These are phyloP conservation scores for Corythoichthys intestinalis DNA, from an alignment of 2,113 vertebrate genomes.

Conservation along the genomic window DNA sequence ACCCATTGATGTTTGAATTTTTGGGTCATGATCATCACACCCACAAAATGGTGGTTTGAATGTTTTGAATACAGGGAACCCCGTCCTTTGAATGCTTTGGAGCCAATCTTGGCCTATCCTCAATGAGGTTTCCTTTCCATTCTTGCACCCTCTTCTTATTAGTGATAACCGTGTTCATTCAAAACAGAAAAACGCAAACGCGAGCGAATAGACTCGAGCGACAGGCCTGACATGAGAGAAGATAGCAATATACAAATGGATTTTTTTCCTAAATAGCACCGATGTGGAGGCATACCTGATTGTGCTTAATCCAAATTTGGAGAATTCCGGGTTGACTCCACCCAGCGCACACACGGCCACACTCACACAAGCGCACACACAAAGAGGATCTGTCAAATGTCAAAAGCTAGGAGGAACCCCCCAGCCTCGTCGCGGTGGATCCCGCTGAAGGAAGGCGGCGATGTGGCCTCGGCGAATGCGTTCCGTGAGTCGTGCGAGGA, in stretches of 20 bases:
- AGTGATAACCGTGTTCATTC: slow-evolving; percentile 20
- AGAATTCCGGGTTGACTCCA: slow-evolving; percentile 68
- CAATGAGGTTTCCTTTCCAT: slow-evolving; percentile 20
- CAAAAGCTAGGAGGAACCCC: slow-evolving; percentile 62
- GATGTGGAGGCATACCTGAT: slow-evolving; percentile 62
- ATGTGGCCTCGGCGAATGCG: slow-evolving; percentile 37
- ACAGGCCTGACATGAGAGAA: slow-evolving; percentile 49
- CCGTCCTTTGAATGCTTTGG: background rate
- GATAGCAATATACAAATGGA: slow-evolving; percentile 18
- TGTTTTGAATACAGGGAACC: background rate
- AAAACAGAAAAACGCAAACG: slow-evolving; percentile 13
- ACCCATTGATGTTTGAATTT: slow-evolving; percentile 4
- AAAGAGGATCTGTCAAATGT: slow-evolving; percentile 63
- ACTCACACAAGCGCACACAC: slow-evolving; percentile 1
- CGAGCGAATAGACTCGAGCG: slow-evolving; percentile 27
- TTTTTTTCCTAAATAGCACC: background rate
- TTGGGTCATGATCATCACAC: slow-evolving; percentile 6
- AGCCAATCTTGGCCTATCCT: slow-evolving; percentile 42
- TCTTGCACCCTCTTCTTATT: slow-evolving; percentile 18
- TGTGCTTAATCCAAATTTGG: slow-evolving; percentile 60
- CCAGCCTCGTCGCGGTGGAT: slow-evolving; percentile 51
- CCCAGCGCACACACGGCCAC: slow-evolving; percentile 57
- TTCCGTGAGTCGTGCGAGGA: slow-evolving; percentile 46
- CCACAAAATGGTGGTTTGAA: background rate
- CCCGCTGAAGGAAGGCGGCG: slow-evolving; percentile 13